Percentiles rank a stretch among this genome's conserved stretches.
Evolutionary conservation across 2,113 vertebrate species (phyloP).

Genomic region (Chascanopsetta lugubris): DNA sequence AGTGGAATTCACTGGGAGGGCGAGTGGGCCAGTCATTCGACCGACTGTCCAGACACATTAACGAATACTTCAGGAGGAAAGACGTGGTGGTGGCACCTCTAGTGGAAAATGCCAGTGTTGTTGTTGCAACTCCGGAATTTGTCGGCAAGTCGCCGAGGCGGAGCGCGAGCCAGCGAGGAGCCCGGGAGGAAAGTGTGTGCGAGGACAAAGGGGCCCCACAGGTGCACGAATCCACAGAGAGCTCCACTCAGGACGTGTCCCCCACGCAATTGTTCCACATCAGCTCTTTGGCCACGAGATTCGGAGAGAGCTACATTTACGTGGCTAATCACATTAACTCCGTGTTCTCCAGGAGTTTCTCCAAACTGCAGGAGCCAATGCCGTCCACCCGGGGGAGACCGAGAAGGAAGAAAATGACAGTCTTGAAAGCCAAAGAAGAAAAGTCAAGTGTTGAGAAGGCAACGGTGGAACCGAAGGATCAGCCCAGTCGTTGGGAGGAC

Average conservation of each 20-base stretch:
- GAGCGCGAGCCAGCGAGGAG: slow-evolving; percentile 31
- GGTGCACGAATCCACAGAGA: slow-evolving; percentile 2
- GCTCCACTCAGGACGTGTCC: slow-evolving; percentile 14
- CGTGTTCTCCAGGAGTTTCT: slow-evolving; percentile 46
- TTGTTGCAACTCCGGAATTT: slow-evolving; percentile 32
- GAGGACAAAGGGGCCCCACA: slow-evolving; percentile 18
- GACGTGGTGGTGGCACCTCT: neutral
- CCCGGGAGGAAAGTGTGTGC: slow-evolving; percentile 17
- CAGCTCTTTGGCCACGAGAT: slow-evolving; percentile 71
- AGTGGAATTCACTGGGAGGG: slow-evolving; percentile 40
- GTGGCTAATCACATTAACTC: slow-evolving; percentile 79
- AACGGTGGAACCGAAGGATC: slow-evolving; percentile 4
- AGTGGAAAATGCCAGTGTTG: slow-evolving; percentile 10
- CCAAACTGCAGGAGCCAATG: slow-evolving; percentile 19
- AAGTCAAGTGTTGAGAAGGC: slow-evolving; percentile 6
- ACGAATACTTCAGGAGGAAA: slow-evolving; percentile 69
- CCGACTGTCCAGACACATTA: slow-evolving; percentile 65
- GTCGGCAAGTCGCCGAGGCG: slow-evolving; percentile 36
- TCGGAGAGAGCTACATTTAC: slow-evolving; percentile 77
- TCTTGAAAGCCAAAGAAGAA: neutral
- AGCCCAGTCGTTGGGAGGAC: slow-evolving; percentile 61
- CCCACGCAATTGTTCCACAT: slow-evolving; percentile 74
- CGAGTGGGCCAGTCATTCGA: slow-evolving; percentile 68
- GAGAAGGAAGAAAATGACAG: slow-evolving; percentile 36
- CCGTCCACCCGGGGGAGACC: slow-evolving; percentile 7